Base-by-base conservation (phyloP, 2,797 vertebrate genomes). In the Gallirallus australis region DNA sequence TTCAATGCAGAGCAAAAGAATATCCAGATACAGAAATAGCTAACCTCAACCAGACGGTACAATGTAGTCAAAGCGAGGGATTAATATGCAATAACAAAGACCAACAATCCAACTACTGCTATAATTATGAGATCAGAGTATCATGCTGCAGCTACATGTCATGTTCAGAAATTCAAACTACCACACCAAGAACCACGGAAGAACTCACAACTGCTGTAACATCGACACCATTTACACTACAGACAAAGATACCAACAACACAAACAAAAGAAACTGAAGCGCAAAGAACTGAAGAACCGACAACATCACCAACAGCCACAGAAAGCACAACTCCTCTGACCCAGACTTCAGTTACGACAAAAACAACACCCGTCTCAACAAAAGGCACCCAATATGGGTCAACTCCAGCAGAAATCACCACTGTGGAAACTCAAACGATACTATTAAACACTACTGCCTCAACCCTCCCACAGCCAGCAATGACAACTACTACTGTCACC, bases 121-220 rank as follows among this genome's bases (percentile, higher is more conserved):
- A 95, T 25, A 97, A 98, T 56, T 98, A 98, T 1, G 90, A 98
- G 81, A 79, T 98, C 14, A 96, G 96, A n/a, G 28, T 98, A 19
- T 85, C 56, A 6, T 98, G 98, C 57, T 98, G 98, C 12, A 80
- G 21, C 2, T 96, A 93, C 0, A 5, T 37, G 45, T 91, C 98
- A 17, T 98, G 98, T 11, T 45, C 72, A 3, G 15, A 91, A 7
- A 6, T 25, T 66, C 2, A 15, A 11, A 12, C 45, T 1, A 72
- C 53, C 20, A 23, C 42, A 17, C 2, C 28, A 19, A n/a, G 1
- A 64, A n/a, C 23, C 4, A 86, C 63, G 21, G 21, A 3, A 39
- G 9, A 24, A 68, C 16, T 24, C 10, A 60, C 24, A 39, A 42
- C 33, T 25, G 7, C 19, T 63, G 6, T 1, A 31, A 35, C 40